Evolutionary conservation across 2,113 vertebrate species (phyloP), one percentile per base, ranked within the genome.

Genomic region (Sinocyclocheilus anophthalmus): DNA sequence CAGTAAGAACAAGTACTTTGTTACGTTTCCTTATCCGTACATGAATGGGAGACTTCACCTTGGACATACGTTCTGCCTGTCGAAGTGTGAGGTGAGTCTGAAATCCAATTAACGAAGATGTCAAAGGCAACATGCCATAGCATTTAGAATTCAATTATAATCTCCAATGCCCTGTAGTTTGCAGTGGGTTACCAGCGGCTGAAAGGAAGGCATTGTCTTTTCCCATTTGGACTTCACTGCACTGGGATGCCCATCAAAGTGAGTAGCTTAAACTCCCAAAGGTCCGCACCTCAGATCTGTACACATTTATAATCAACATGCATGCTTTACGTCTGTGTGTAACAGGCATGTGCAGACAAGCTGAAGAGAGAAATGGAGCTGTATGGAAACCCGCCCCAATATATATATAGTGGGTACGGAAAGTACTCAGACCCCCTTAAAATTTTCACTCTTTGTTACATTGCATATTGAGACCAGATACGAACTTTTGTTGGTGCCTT

Each of bases 21-120:
- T 97, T 76, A 97, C 96, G 6, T 99, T 99, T 87, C 98, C 98
- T 0, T 99, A 98, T 83, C 98, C 98, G 0, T 99, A 99, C 91
- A 99, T 99, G 98, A 99, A 99, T 13, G 98, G 98, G 30, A 96
- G 97, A 16, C 95, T 99, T 89, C 98, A 99, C 90, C 95, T 99
- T 84, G 98, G 98, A 65, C 98, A 99, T 89, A 97, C 96, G 0
- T 99, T 99, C 93, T 98, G 97, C 83, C 93, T 99, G 63, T 98
- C 98, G 11, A 99, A 99, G 90, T 99, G 97, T 91, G 98, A 99
- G 96, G 98, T 99, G 93, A 95, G 91, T 76, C 45, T 13, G 24
- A 39, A 48, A 70, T 20, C 8, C 13, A 10, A 39, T 76, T 39
- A 79, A 22, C 20, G 18, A 57, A 33, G 18, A 81, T 37, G 1